Conservation (phyloP, 2,888 invertebrate genomes). For the Mythimna lalbum region DNA sequence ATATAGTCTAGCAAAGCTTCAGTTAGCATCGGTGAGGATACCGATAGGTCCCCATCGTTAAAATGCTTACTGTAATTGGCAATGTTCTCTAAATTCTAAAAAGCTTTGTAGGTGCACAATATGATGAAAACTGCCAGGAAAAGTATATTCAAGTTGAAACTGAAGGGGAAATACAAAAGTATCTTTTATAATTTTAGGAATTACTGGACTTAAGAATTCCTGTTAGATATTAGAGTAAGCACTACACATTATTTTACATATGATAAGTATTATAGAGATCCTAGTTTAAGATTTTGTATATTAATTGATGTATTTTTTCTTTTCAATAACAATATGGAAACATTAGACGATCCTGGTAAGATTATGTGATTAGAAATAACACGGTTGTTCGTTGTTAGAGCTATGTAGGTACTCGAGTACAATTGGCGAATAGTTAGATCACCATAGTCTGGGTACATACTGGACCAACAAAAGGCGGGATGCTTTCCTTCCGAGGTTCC, state of each 20-base stretch:
- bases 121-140: background rate
- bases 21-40: conserved; percentile 16
- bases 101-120: conserved; percentile 24
- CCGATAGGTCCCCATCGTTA: background rate
- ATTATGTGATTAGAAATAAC: conserved; percentile 72
- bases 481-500: conserved; percentile 2
- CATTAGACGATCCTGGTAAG: conserved; percentile 89
- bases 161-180: background rate
- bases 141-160: background rate
- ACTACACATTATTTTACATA: conserved; percentile 16
- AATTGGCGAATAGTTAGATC: conserved; percentile 65
- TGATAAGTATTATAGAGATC: conserved; percentile 37
- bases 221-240: conserved; percentile 1
- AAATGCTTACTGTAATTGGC: conserved; percentile 40
- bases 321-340: conserved; percentile 88
- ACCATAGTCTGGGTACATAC: conserved; percentile 24
- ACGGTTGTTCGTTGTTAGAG: conserved; percentile 73
- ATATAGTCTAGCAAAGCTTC: conserved; percentile 47
- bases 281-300: conserved; percentile 63
- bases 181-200: background rate
- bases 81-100: conserved; percentile 25
- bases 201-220: background rate
- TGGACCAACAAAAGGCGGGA: conserved; percentile 14
- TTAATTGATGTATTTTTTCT: conserved; percentile 85
- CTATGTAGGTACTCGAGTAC: conserved; percentile 70